A percentile compares a stretch with the other conserved stretches of the same genome.
Evolutionary conservation across 2,888 invertebrate species (phyloP).

Genomic region (Azorinus chamasolen): DNA sequence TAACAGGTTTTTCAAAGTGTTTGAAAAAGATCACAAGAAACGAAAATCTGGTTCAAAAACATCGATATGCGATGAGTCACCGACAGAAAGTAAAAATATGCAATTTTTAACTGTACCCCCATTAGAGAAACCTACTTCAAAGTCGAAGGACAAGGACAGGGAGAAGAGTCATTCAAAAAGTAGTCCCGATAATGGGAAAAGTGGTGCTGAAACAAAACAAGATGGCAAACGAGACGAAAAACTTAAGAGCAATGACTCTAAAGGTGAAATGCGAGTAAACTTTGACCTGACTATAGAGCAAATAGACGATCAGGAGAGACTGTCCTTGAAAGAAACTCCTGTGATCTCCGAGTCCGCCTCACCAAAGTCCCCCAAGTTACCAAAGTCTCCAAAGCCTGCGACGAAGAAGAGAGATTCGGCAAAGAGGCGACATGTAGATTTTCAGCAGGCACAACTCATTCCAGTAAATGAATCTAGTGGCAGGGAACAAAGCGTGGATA

Average conservation of each 20-base stretch:
- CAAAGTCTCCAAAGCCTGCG: conserved; percentile 13
- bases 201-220: too few relatives aligned
- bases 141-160: conserved; percentile 42
- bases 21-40: conserved; percentile 60
- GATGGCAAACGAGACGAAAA: too few relatives aligned
- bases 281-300: conserved; percentile 6
- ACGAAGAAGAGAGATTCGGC: conserved; percentile 24
- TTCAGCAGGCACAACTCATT: conserved; percentile 61
- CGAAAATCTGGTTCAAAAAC: conserved; percentile 62
- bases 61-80: conserved; percentile 61
- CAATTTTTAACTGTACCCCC: conserved; percentile 69
- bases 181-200: too few relatives aligned
- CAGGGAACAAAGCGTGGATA: conserved; percentile 24
- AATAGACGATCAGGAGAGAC: too few relatives aligned
- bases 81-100: conserved; percentile 67
- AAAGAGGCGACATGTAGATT: conserved; percentile 40
- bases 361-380: too few relatives aligned
- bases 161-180: conserved; percentile 7
- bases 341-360: not conserved
- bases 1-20: conserved; percentile 60
- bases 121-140: conserved; percentile 33
- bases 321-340: conserved; percentile 1
- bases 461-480: conserved; percentile 46
- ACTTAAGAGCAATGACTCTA: too few relatives aligned
- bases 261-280: conserved; percentile 10